phyloP scores from a whole-genome alignment of 2,888 invertebrate species.

The Rhagium mordax region DNA sequence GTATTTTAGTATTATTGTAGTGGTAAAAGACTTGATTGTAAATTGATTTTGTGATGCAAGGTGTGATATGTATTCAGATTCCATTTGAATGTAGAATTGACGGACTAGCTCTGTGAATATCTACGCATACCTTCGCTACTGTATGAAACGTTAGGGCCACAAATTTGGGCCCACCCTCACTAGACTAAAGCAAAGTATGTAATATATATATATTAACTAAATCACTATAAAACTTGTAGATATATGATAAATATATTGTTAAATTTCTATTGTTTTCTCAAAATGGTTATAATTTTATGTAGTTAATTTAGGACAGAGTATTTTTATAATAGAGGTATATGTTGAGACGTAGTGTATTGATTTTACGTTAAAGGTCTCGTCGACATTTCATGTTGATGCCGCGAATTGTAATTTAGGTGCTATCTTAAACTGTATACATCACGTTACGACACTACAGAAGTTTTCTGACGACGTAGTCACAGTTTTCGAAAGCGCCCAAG shows the following conservation, averaged over 20 bases:
- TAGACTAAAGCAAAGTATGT: conserved; percentile 63
- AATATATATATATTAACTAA: conserved; percentile 63
- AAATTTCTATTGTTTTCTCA: conserved; percentile 65
- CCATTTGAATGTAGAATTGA: conserved; percentile 47
- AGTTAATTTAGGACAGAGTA: conserved; percentile 53
- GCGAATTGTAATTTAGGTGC: no score
- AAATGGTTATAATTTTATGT: conserved; percentile 55
- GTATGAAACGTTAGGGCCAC: conserved; percentile 59
- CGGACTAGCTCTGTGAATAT: conserved; percentile 58
- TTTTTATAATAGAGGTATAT: conserved; percentile 47
- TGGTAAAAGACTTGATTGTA: conserved; percentile 35
- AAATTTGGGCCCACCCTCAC: conserved; percentile 61
- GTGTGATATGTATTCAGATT: conserved; percentile 54
- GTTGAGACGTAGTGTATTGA: conserved; percentile 25
- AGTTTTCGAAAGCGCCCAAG: no score
- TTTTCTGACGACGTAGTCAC: no score
- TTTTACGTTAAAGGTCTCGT: conserved; percentile 6
- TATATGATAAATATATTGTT: conserved; percentile 69
- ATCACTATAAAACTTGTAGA: conserved; percentile 68
- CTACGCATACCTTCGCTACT: conserved; percentile 54
- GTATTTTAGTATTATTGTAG: conserved; percentile 40
- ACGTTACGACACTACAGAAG: no score
- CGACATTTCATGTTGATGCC: background rate
- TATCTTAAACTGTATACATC: no score
- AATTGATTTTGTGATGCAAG: conserved; percentile 56